Base-by-base conservation (phyloP, 1,140 invertebrate species). In the Euborellia annulipes region DNA sequence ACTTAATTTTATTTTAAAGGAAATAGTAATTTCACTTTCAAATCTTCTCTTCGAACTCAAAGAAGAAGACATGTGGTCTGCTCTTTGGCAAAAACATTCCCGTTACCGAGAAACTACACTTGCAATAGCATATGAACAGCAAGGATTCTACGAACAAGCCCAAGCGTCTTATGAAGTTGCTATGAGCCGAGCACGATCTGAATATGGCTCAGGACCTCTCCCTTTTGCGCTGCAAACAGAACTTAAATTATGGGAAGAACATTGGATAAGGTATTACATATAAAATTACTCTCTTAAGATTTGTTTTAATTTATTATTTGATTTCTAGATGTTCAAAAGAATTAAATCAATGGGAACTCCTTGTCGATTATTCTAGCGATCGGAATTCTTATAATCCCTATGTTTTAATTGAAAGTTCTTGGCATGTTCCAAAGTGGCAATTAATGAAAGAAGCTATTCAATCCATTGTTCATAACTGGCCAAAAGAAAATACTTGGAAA, bases 31-130 rank as follows among this genome's bases (percentile, higher is more conserved):
- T 51, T 75, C 71, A 1, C 62, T 98, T 1, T 84, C 80, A 32
- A 85, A 94, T 50, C 79, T 97, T 72, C 96, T 96, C 56, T 77
- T 79, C 4, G 64, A 84, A 14, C 66, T 97, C 18, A 80, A 82
- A 61, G 92, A 97, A 61, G 91, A 96, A 59, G 93, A 98, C 58
- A 78, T 96, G 70, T 94, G 90, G 86, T 82, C 83, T 2, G 92
- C 89, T 0, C 59, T 96, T 2, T 96, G 92, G 91, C 84, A 88
- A 52, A 90, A 89, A 56, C 79, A 89, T 53, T 80, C 89, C 1
- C 77, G 85, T 46, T 94, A 91, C 59, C 72, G 79, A 1, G 90
- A 95, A 59, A 96, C 92, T 0, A 76, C 79, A 50, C 75, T 86
- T 22, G 92, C 86, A 3, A 85, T 95, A 39, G 84, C 88, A 0